Percentiles rank a stretch among this genome's conserved stretches.
Evolutionary conservation across 2,888 invertebrate genomes (phyloP).

Genomic region (Eucriotettix oculatus): DNA sequence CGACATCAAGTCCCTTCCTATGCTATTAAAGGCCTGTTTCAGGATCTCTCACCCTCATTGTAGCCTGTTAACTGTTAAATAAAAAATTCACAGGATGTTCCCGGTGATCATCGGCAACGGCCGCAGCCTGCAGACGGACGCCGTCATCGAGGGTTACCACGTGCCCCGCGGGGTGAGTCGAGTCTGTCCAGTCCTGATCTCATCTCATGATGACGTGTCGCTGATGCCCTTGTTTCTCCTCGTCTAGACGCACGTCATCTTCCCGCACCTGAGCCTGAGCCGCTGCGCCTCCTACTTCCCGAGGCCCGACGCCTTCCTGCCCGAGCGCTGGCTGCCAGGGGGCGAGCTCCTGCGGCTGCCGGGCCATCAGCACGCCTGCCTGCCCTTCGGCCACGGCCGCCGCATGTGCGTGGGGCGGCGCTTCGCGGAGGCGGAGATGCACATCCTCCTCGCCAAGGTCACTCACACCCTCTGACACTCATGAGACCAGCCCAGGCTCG

Average conservation of each 20-base stretch:
- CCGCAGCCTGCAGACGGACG: constrained; percentile 54
- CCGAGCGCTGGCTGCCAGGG: constrained; percentile 53
- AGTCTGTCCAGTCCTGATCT: too few species aligned
- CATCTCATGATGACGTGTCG: background rate
- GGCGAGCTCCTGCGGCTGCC: background rate
- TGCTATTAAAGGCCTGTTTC: too few species aligned
- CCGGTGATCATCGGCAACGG: constrained; percentile 71
- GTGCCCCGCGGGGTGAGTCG: constrained; percentile 62
- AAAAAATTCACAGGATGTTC: constrained; percentile 55
- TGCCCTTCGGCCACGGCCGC: constrained; percentile 62
- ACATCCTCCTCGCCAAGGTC: constrained; percentile 55
- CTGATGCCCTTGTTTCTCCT: background rate
- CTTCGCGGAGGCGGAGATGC: constrained; percentile 66
- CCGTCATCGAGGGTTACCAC: constrained; percentile 57
- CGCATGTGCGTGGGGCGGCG: constrained; percentile 63
- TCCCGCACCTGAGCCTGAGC: constrained; percentile 61
- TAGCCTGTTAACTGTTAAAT: too few species aligned
- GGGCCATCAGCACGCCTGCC: constrained; percentile 49
- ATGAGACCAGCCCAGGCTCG: too few species aligned
- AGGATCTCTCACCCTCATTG: too few species aligned
- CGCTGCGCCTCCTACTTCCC: constrained; percentile 55
- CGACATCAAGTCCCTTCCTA: too few species aligned
- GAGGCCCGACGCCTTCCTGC: constrained; percentile 49
- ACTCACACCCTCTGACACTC: too few species aligned
- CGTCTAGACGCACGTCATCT: constrained; percentile 63